phyloP scores from a whole-genome alignment of 2,797 vertebrate genomes.

The Podarcis lilfordi region DNA sequence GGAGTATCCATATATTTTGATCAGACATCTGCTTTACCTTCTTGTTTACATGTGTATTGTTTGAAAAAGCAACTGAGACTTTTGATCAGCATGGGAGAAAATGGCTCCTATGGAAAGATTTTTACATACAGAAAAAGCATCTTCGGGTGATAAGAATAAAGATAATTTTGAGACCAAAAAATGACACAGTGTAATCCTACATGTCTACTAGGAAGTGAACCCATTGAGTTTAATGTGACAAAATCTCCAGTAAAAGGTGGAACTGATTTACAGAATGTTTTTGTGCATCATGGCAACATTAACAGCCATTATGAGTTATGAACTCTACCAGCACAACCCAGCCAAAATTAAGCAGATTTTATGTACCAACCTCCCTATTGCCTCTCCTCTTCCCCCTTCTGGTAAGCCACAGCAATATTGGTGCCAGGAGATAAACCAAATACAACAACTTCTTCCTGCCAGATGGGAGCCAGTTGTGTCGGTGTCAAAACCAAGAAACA shows the following conservation, averaged over 20 bases:
- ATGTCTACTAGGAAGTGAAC: too few species aligned
- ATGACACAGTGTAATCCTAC: too few species aligned
- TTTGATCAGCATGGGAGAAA: not conserved
- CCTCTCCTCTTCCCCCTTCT: too few species aligned
- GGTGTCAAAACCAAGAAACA: not conserved
- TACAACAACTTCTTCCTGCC: too few species aligned
- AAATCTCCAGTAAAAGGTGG: too few species aligned
- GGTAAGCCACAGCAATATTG: too few species aligned
- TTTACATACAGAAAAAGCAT: not conserved
- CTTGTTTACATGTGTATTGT: not conserved
- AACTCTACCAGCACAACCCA: not conserved
- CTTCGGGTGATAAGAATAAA: not conserved
- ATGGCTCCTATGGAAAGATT: not conserved
- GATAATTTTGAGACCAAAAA: not conserved
- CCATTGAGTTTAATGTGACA: too few species aligned
- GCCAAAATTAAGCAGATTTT: not conserved
- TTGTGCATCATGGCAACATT: not conserved
- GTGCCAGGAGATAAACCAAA: too few species aligned
- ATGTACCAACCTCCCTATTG: not conserved
- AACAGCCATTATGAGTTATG: not conserved
- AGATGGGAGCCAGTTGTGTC: not conserved
- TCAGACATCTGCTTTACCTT: not conserved
- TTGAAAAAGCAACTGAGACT: not conserved
- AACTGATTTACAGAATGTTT: not conserved
- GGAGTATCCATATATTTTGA: not conserved